A percentile compares a stretch with the other conserved stretches of the same genome.
phyloP scores from a whole-genome alignment of 2,888 invertebrate genomes.

The Troilus luridus region DNA sequence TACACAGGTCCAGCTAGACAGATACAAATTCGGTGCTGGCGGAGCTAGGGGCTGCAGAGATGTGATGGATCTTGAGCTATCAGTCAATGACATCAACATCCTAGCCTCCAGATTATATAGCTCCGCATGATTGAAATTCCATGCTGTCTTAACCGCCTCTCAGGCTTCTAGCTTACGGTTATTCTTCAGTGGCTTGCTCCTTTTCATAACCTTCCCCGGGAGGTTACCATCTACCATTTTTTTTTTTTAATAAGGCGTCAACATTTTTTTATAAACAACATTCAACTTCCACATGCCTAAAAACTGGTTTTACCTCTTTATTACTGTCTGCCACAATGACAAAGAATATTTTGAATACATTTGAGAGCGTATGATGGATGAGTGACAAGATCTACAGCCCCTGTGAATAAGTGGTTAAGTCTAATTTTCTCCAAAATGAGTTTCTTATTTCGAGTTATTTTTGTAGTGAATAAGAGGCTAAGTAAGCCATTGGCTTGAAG shows the following conservation, averaged over 20 bases:
- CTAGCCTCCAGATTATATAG: constrained; percentile 56
- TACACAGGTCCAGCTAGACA: constrained; percentile 28
- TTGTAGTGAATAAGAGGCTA: too few relatives aligned
- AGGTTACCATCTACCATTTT: background rate
- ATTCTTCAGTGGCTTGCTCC: background rate
- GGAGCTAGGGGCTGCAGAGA: constrained; percentile 12
- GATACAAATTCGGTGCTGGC: constrained; percentile 34
- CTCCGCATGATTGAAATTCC: constrained; percentile 60
- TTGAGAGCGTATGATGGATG: too few relatives aligned
- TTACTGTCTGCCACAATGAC: too few relatives aligned
- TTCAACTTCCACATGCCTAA: too few relatives aligned
- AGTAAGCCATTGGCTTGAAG: too few relatives aligned
- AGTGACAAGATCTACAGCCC: too few relatives aligned
- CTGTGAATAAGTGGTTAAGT: too few relatives aligned
- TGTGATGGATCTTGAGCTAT: constrained; percentile 53
- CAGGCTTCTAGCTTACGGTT: constrained; percentile 33
- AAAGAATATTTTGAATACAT: too few relatives aligned
- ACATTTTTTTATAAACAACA: too few relatives aligned
- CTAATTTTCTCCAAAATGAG: too few relatives aligned
- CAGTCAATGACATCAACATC: constrained; percentile 60
- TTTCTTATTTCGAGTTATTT: too few relatives aligned
- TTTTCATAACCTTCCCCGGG: background rate
- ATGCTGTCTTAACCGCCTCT: constrained; percentile 53
- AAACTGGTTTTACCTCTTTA: too few relatives aligned
- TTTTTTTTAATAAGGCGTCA: background rate